Evolutionary conservation across 2,888 invertebrate species (phyloP), one percentile per base, ranked within the genome.

Genomic region (Chrysotoxum bicinctum): DNA sequence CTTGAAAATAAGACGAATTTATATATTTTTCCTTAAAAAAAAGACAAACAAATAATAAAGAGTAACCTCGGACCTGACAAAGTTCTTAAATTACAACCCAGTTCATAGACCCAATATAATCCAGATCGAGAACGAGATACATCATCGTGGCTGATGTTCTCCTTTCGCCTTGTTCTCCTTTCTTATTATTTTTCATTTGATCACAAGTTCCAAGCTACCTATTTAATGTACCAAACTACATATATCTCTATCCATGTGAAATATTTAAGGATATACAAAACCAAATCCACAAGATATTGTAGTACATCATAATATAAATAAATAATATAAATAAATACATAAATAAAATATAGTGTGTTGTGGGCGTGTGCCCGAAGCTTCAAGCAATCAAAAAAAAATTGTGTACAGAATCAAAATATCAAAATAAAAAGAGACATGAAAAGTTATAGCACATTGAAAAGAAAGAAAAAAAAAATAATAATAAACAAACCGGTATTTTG

Each of bases 11-110:
- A 10, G 66, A 50, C n/a, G 10, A 66, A 74, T 52, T n/a, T 45
- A 23, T 32, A 69, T 62, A 69, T 30, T 52, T n/a, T 32, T 56
- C 56, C 35, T 45, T 8, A 14, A 45, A 64, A 26, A 54, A 50
- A 35, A 40, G 0, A 14, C 35, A 16, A 8, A 40, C 35, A 52
- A 52, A 52, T 37, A 21, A 35, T 23, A 32, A 10, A 12, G n/a
- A n/a, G 30, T 62, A 66, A 72, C 70, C 37, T 82, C 68, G 73
- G 56, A 77, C 60, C 45, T 78, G 48, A 60, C 56, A 77, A 77
- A 60, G 54, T 75, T 84, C 83, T 84, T 84, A 84, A 84, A 84
- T 84, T 84, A 79, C 83, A 84, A 66, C 26, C 70, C 70, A 70
- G 72, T 66, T 64, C 70, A 77, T 74, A 74, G 77, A 78, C 52